phyloP scores from a whole-genome alignment of 2,113 vertebrate species.

The Tragelaphus imberbis region DNA sequence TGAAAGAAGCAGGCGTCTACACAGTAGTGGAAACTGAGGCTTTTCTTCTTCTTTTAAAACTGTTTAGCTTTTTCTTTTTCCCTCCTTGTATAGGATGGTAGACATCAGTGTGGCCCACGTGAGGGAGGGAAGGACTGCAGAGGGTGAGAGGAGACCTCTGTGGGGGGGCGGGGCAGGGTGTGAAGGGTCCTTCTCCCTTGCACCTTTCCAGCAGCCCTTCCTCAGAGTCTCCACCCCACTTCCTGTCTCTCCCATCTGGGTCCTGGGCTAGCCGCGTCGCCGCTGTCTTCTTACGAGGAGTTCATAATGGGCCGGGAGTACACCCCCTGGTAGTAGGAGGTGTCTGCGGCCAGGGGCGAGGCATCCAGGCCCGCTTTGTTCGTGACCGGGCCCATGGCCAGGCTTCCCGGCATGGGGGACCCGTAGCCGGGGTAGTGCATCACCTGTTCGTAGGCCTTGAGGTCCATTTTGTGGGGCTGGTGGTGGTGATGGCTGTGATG shows the following conservation, averaged over 20 bases:
- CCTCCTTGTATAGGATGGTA: neutral
- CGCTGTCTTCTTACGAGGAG: conserved; percentile 85
- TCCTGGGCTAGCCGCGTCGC: rapidly evolving
- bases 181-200: conserved; percentile 23
- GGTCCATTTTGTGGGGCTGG: conserved; percentile 94
- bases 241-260: neutral
- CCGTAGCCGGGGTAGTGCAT: conserved; percentile 97
- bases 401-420: conserved; percentile 92
- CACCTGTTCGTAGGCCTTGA: conserved; percentile 98
- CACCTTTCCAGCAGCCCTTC: neutral
- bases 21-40: neutral
- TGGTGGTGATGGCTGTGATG: conserved; percentile 85
- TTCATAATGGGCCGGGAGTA: conserved; percentile 99
- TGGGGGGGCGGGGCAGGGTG: neutral
- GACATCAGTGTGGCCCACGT: neutral
- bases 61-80: neutral
- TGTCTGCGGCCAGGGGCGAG: conserved; percentile 89
- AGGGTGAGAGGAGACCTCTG: neutral
- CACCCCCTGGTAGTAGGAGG: conserved; percentile 95
- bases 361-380: conserved; percentile 94
- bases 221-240: neutral
- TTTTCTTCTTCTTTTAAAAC: neutral
- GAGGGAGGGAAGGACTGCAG: neutral
- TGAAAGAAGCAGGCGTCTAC: conserved; percentile 48
- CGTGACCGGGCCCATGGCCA: conserved; percentile 95